A percentile compares a stretch with the other conserved stretches of the same genome.
These are phyloP conservation scores for Slavum lentiscoides DNA, from an alignment of 2,888 invertebrate species.

Conservation along the genomic window DNA sequence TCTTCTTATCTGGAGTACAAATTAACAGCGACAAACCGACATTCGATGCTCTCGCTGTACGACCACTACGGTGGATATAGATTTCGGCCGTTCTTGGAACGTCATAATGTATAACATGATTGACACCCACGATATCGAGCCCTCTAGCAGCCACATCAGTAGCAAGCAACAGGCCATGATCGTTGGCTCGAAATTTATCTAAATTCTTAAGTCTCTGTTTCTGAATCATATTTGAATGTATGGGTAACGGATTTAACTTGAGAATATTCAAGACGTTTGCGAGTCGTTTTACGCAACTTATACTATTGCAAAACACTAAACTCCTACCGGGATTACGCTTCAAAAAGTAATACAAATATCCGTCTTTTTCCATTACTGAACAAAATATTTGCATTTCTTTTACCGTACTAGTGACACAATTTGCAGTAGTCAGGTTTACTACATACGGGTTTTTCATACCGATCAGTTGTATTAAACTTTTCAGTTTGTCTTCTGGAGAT, in stretches of 20 bases:
- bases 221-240: constrained; percentile 92
- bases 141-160: constrained; percentile 96
- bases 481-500: constrained; percentile 75
- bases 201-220: constrained; percentile 90
- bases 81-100: constrained; percentile 94
- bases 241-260: constrained; percentile 73
- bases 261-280: constrained; percentile 61
- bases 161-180: constrained; percentile 78
- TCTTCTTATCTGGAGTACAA: constrained; percentile 85
- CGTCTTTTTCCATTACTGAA: constrained; percentile 81
- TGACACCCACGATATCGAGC: constrained; percentile 88
- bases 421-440: constrained; percentile 84
- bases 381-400: constrained; percentile 80
- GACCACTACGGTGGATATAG: constrained; percentile 94
- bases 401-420: constrained; percentile 62
- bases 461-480: constrained; percentile 75
- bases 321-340: constrained; percentile 85
- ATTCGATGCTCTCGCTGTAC: constrained; percentile 85
- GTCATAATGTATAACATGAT: constrained; percentile 96
- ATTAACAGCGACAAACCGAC: constrained; percentile 88
- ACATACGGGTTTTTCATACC: constrained; percentile 89
- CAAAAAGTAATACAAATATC: constrained; percentile 87
- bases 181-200: constrained; percentile 72
- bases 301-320: constrained; percentile 91
- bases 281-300: constrained; percentile 85